Conservation (phyloP, 2,888 invertebrate genomes). For the Lasioglossum morio region DNA sequence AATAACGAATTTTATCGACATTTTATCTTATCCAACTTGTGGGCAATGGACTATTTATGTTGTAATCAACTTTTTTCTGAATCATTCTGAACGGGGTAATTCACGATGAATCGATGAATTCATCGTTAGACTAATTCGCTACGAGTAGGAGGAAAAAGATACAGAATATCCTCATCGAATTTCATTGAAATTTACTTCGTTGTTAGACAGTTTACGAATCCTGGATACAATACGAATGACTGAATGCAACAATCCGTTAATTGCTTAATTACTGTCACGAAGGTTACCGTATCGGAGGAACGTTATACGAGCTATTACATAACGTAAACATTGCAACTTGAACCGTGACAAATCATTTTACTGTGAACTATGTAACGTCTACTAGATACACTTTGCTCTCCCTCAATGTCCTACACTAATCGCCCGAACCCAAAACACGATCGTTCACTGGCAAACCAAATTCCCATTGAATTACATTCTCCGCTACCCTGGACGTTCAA, state of each 20-base stretch:
- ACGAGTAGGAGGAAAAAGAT: not conserved
- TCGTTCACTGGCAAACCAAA: slow-evolving; percentile 4
- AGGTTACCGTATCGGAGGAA: not conserved
- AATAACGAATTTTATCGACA: not conserved
- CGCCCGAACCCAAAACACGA: not conserved
- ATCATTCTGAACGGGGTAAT: not conserved
- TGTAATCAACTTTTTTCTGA: not conserved
- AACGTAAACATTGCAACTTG: not conserved
- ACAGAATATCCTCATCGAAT: not conserved
- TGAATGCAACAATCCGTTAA: not conserved
- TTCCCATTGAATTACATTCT: not conserved
- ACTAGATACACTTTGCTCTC: slow-evolving; percentile 16
- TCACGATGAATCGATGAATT: not conserved
- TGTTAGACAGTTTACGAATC: not conserved
- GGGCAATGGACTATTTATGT: not conserved
- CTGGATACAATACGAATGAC: not conserved
- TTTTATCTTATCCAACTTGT: not conserved
- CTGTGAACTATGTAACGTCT: not conserved
- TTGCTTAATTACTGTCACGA: not conserved
- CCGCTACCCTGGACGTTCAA: not conserved
- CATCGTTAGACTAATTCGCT: not conserved
- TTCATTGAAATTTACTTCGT: not conserved
- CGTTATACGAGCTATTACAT: not conserved
- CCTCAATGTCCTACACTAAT: not conserved
- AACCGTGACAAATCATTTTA: not conserved